Percentiles rank a stretch among this genome's conserved stretches.
phyloP scores from a whole-genome alignment of 2,888 invertebrate genomes.

The Agrochola lychnidis region DNA sequence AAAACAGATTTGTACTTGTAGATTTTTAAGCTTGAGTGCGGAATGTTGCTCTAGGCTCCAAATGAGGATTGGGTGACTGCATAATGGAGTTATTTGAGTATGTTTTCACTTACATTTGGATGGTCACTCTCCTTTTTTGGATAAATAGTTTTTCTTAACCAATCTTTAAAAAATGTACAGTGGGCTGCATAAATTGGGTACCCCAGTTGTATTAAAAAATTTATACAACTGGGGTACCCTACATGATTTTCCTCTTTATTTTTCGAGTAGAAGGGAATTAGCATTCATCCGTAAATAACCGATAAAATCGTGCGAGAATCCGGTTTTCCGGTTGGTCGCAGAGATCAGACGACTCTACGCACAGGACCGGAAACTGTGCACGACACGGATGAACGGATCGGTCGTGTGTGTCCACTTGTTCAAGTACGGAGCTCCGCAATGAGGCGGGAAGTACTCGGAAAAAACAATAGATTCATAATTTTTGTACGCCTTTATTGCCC shows the following conservation, averaged over 20 bases:
- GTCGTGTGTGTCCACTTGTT: slow-evolving; percentile 35
- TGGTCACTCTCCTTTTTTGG: not conserved
- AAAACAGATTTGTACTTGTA: slow-evolving; percentile 52
- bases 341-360: slow-evolving; percentile 53
- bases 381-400: slow-evolving; percentile 34
- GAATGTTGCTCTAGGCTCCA: slow-evolving; percentile 42
- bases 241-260: not conserved
- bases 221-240: too few relatives aligned
- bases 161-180: not conserved
- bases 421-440: slow-evolving; percentile 12
- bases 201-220: too few relatives aligned
- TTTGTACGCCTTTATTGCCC: not conserved
- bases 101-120: not conserved
- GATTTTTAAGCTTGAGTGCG: slow-evolving; percentile 61
- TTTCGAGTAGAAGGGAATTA: slow-evolving; percentile 13
- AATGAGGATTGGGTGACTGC: slow-evolving; percentile 37
- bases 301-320: slow-evolving; percentile 49
- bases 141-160: not conserved
- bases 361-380: slow-evolving; percentile 50
- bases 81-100: slow-evolving; percentile 47
- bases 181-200: too few relatives aligned
- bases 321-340: slow-evolving; percentile 54
- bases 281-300: slow-evolving; percentile 27
- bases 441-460: slow-evolving; percentile 5
- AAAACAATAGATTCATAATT: slow-evolving; percentile 20